These are phyloP conservation scores for Sebastes steindachneri DNA, from an alignment of 2,797 vertebrate genomes.

Conservation along the genomic window DNA sequence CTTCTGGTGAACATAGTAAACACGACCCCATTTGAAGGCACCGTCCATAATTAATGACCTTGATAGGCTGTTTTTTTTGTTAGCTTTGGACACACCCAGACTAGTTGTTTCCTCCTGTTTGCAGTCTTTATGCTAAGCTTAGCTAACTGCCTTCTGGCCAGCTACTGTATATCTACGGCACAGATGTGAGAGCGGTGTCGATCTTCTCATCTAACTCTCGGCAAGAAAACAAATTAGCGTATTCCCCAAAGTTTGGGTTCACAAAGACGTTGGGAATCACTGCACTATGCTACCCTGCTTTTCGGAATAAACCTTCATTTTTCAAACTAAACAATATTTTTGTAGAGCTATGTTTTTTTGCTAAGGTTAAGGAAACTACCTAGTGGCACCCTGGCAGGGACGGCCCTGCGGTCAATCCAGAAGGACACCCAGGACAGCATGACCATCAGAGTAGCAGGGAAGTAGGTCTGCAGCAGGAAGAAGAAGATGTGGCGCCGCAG, in stretches of 20 bases:
- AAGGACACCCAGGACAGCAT: slow-evolving; percentile 99
- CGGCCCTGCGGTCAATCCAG: slow-evolving; percentile 95
- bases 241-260: neutral
- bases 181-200: neutral
- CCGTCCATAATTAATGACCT: too few species aligned
- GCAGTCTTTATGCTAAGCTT: too few species aligned
- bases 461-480: slow-evolving; percentile 98
- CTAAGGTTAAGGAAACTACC: slow-evolving; percentile 73
- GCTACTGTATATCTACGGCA: neutral
- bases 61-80: too few species aligned
- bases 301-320: neutral
- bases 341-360: neutral
- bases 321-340: neutral
- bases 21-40: too few species aligned
- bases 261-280: neutral
- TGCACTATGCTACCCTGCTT: neutral
- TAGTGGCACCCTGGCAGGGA: slow-evolving; percentile 94
- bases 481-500: slow-evolving; percentile 96
- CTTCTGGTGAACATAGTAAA: too few species aligned
- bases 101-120: too few species aligned
- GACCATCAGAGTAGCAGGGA: slow-evolving; percentile 95
- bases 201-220: neutral
- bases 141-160: too few species aligned
- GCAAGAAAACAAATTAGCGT: neutral
- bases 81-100: too few species aligned